These are phyloP conservation scores for Paedocypris sp. DNA, from an alignment of 2,113 vertebrate species.

Conservation along the genomic window DNA sequence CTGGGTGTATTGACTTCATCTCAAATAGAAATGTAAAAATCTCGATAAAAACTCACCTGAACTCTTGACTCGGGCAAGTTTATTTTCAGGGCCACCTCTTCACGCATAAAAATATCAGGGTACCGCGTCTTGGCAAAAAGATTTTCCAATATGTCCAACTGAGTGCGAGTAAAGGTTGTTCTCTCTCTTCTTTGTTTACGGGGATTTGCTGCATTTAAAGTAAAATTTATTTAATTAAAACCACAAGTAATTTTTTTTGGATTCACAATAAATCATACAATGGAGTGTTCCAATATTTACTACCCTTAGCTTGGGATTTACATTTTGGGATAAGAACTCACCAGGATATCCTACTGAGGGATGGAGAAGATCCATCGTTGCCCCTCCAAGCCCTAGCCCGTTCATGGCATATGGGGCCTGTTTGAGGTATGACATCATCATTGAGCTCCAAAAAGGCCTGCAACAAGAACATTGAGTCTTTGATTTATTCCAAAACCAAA, in stretches of 20 bases:
- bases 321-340: constrained; percentile 46
- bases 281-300: too few relatives aligned
- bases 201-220: constrained; percentile 58
- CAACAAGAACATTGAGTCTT: too few relatives aligned
- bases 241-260: too few relatives aligned
- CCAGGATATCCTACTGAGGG: constrained; percentile 91
- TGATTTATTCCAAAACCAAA: not conserved
- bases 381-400: constrained; percentile 82
- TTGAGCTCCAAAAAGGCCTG: constrained; percentile 40
- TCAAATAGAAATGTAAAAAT: not conserved
- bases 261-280: too few relatives aligned
- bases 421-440: constrained; percentile 99
- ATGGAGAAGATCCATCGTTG: constrained; percentile 88
- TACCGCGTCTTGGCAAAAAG: constrained; percentile 81
- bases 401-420: constrained; percentile 94
- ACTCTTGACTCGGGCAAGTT: constrained; percentile 92
- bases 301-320: too few relatives aligned
- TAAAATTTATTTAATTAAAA: too few relatives aligned
- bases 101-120: constrained; percentile 95
- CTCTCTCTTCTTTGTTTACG: constrained; percentile 90
- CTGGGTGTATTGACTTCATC: constrained; percentile 8
- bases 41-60: constrained; percentile 62
- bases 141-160: constrained; percentile 77
- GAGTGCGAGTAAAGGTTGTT: constrained; percentile 83
- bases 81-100: constrained; percentile 95